Evolutionary conservation across 2,113 vertebrate genomes (phyloP).

Genomic region (Cebidichthys violaceus): DNA sequence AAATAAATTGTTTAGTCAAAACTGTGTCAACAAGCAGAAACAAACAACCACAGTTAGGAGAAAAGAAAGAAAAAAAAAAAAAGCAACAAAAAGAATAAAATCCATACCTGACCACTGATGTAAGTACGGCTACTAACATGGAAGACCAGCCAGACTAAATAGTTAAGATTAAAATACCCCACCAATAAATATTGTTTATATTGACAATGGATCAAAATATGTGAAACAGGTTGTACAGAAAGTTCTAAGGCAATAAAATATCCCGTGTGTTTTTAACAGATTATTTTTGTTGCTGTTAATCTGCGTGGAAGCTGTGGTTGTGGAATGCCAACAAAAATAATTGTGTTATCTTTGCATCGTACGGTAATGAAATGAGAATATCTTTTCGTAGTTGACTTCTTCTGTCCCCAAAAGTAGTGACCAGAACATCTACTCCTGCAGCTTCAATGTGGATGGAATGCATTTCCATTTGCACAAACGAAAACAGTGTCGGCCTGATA

Average conservation of each 20-base stretch:
- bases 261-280: background rate
- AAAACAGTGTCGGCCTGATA: no score
- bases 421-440: background rate
- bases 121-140: conserved; percentile 52
- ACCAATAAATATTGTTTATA: conserved; percentile 22
- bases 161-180: conserved; percentile 27
- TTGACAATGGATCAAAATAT: conserved; percentile 32
- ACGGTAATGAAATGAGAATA: conserved; percentile 10
- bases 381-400: background rate
- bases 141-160: conserved; percentile 60
- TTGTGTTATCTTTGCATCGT: background rate
- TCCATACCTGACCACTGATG: conserved; percentile 44
- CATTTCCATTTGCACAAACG: no score
- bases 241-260: conserved; percentile 17
- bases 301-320: conserved; percentile 18
- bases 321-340: background rate
- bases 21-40: conserved; percentile 44
- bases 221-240: background rate
- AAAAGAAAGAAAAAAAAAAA: conserved; percentile 9
- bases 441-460: background rate
- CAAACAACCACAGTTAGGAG: conserved; percentile 46
- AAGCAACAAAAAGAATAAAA: background rate
- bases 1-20: conserved; percentile 6
- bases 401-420: background rate
- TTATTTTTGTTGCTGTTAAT: background rate